Evolutionary conservation across 1,140 invertebrate species (phyloP).

Genomic region (Brachionus calyciflorus): DNA sequence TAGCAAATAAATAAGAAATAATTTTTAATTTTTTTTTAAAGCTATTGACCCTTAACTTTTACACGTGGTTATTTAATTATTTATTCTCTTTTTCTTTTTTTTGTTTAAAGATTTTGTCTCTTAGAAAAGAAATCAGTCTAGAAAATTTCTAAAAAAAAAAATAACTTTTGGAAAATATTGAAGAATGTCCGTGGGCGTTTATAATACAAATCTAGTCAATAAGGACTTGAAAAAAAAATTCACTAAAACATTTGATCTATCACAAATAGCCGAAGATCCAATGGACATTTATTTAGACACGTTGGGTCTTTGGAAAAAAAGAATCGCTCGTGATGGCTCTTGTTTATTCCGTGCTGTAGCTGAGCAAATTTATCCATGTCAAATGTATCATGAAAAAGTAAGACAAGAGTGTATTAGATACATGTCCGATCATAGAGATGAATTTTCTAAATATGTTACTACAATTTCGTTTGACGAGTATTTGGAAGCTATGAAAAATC

Average conservation of each 20-base stretch:
- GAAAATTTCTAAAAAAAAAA: not conserved
- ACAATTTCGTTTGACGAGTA: slow-evolving; percentile 9
- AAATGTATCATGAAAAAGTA: slow-evolving; percentile 69
- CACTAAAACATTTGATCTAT: slow-evolving; percentile 47
- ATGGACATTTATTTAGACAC: slow-evolving; percentile 75
- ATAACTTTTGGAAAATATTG: not conserved
- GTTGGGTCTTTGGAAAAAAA: slow-evolving; percentile 75
- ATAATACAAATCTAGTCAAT: not conserved
- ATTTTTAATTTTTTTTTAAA: no score
- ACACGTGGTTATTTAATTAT: no score
- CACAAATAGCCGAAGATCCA: slow-evolving; percentile 49
- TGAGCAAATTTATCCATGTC: slow-evolving; percentile 67
- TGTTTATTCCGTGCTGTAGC: slow-evolving; percentile 79
- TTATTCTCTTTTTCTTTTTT: no score
- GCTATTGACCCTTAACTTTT: no score
- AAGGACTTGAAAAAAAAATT: slow-evolving; percentile 43
- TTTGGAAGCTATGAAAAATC: slow-evolving; percentile 25
- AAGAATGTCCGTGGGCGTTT: slow-evolving; percentile 16
- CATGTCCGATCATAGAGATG: slow-evolving; percentile 66
- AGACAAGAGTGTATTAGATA: slow-evolving; percentile 71
- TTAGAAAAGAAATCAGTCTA: slow-evolving; percentile 2
- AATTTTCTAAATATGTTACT: slow-evolving; percentile 53
- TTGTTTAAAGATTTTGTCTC: not conserved
- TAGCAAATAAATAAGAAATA: no score
- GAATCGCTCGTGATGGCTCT: slow-evolving; percentile 75